Conservation (phyloP, 2,113 vertebrate species). For the Poeciliopsis turrubarensis region DNA sequence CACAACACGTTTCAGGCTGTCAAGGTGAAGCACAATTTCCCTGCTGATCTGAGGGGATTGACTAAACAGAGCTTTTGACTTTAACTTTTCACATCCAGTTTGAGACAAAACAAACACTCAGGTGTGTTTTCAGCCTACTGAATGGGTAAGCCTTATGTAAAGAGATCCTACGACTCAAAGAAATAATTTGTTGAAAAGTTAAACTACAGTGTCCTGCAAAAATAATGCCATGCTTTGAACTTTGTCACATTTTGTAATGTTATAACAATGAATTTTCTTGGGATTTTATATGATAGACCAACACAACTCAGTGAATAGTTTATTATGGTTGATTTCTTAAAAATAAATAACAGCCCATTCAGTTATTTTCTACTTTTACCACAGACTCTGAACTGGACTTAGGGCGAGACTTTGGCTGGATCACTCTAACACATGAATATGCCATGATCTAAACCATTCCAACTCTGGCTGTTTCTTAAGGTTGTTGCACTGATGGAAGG, state of each 20-base stretch:
- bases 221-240: background rate
- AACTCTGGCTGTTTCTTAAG: too few relatives aligned
- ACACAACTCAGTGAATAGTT: background rate
- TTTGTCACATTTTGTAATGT: background rate
- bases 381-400: too few relatives aligned
- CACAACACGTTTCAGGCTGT: constrained; percentile 22
- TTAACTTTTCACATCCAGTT: constrained; percentile 9
- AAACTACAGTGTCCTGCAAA: background rate
- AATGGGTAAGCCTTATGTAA: background rate
- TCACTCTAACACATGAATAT: too few relatives aligned
- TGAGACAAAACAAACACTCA: constrained; percentile 29
- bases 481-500: too few relatives aligned
- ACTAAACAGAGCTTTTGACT: constrained; percentile 1
- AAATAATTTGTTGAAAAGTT: background rate
- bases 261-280: background rate
- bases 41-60: constrained; percentile 20
- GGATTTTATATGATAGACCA: background rate
- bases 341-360: background rate
- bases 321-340: background rate
- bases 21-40: constrained; percentile 10
- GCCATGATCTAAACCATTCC: too few relatives aligned
- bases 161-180: background rate
- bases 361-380: background rate
- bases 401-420: too few relatives aligned
- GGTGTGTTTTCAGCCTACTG: constrained; percentile 39